Conservation (phyloP, 2,113 vertebrate genomes). For the Talpa occidentalis region DNA sequence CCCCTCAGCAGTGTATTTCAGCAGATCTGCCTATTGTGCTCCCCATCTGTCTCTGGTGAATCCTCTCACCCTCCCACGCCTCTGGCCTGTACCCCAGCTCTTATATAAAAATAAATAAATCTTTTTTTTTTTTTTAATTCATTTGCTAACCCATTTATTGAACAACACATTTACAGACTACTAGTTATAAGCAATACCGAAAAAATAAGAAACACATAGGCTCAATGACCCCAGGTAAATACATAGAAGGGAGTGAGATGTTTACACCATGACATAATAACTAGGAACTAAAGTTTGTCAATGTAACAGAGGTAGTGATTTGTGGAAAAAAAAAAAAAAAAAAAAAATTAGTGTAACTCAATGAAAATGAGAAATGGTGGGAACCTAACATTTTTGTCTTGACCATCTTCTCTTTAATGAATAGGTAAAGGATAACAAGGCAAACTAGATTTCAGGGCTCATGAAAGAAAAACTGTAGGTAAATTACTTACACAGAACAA, state of each 20-base stretch:
- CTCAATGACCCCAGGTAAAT: constrained; percentile 44
- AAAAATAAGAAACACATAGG: not conserved
- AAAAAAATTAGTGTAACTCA: not conserved
- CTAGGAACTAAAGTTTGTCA: constrained; percentile 24
- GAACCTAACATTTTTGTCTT: constrained; percentile 20
- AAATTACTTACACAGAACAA: not conserved
- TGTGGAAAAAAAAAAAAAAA: not conserved
- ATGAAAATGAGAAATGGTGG: not conserved
- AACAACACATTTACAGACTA: constrained; percentile 38
- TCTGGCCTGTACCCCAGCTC: too few species aligned
- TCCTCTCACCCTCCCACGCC: too few species aligned
- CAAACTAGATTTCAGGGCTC: not conserved
- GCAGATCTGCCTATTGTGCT: too few species aligned
- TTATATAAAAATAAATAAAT: too few species aligned
- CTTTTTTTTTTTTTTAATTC: too few species aligned
- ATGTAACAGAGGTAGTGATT: constrained; percentile 57
- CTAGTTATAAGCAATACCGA: not conserved
- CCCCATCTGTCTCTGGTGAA: too few species aligned
- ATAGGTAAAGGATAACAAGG: not conserved
- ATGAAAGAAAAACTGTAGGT: not conserved
- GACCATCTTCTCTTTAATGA: not conserved
- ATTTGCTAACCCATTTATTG: not conserved
- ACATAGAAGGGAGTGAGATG: not conserved
- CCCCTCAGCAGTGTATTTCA: too few species aligned
- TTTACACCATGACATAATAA: constrained; percentile 19